Evolutionary conservation across 2,888 invertebrate species (phyloP), one percentile per base, ranked within the genome.

Genomic region (Oxyteleia sp.): DNA sequence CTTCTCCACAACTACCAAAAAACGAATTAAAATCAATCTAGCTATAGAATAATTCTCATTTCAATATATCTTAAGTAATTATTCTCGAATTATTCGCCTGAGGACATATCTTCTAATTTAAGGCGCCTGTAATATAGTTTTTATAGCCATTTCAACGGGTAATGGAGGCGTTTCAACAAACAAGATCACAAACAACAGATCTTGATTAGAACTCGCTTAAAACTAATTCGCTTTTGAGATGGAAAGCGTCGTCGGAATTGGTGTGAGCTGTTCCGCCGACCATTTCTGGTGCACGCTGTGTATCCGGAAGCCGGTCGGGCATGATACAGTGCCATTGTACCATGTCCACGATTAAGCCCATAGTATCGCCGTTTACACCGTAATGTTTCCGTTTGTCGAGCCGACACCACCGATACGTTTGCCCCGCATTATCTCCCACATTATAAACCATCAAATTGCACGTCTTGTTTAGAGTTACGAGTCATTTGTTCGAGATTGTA

Each of bases 311-410:
- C 45, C 7, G 72, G 51, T 68, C 51, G 61, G 32, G 61, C 61
- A 80, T 74, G 72, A 80, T 80, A 45, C 80, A 72, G 51, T 72
- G 66, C 59, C 59, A 80, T 66, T 80, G 72, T 80, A 32, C 45
- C 59, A 26, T 47, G 80, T 64, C 80, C 72, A 51, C 80, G 72
- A 79, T 80, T 80, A 80, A 72, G 72, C 45, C 47, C 71, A 69
- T 80, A 57, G 59, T 80, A 80, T 72, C 57, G 45, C 59, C 72
- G 55, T 72, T 80, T 80, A 72, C 64, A 69, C 80, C 51, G 80
- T 66, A 72, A 72, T 72, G 74, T 80, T 80, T 80, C 80, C 80
- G 74, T 80, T 80, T 80, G 80, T 59, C 74, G 66, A 8, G 32
- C 15, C 53, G 51, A 66, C 74, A 51, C 59, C 43, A 49, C 63